phyloP scores from a whole-genome alignment of 2,113 vertebrate genomes.

The Raja brachyura region DNA sequence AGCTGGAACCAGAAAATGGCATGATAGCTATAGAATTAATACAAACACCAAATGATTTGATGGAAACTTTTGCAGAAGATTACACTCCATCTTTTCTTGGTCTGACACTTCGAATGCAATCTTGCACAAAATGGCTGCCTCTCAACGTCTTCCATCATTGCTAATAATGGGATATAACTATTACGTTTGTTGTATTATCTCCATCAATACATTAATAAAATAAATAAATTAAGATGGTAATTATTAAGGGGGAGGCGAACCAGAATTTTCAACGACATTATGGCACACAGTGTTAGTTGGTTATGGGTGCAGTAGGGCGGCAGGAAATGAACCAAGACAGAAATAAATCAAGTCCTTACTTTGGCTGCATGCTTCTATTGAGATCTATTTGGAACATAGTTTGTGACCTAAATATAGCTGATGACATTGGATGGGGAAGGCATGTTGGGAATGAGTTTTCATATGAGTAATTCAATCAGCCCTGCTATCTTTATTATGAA shows the following conservation, averaged over 20 bases:
- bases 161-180: too few species aligned
- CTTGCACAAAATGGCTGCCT: too few species aligned
- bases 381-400: neutral
- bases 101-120: too few species aligned
- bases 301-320: neutral
- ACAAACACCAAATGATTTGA: too few species aligned
- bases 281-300: neutral
- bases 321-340: neutral
- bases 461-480: neutral
- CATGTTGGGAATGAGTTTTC: neutral
- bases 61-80: too few species aligned
- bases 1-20: too few species aligned
- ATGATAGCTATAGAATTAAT: too few species aligned
- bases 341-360: neutral
- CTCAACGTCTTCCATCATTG: too few species aligned
- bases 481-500: neutral
- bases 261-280: too few species aligned
- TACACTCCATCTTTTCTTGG: too few species aligned
- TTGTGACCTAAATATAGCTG: neutral
- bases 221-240: neutral
- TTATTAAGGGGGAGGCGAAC: neutral
- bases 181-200: too few species aligned
- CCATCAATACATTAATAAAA: too few species aligned
- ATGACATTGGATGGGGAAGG: neutral
- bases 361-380: neutral